Percentiles rank a stretch among this genome's conserved stretches.
These are phyloP conservation scores for Tychaedon coryphoeus DNA, from an alignment of 2,113 vertebrate species.

Conservation along the genomic window DNA sequence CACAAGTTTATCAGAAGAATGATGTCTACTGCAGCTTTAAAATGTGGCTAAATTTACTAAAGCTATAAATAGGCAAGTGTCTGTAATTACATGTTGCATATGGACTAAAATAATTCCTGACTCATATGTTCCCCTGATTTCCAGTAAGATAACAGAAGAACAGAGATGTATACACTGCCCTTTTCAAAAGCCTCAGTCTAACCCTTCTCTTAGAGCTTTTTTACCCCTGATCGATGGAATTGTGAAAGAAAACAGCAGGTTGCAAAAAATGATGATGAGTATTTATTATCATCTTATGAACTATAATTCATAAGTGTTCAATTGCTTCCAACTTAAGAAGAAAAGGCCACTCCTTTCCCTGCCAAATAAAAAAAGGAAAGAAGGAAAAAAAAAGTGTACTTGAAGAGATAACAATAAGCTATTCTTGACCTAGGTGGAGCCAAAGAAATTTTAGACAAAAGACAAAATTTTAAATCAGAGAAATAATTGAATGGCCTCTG, in stretches of 20 bases:
- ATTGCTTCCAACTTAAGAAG: background rate
- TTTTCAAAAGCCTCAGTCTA: background rate
- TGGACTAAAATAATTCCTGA: background rate
- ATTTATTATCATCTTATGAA: background rate
- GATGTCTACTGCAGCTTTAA: background rate
- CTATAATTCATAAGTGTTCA: background rate
- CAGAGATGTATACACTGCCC: background rate
- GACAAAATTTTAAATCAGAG: constrained; percentile 17
- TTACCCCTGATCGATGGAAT: background rate
- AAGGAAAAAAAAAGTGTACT: background rate
- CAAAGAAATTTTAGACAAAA: constrained; percentile 21
- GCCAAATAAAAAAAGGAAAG: background rate
- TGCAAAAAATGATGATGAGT: background rate
- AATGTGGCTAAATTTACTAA: background rate
- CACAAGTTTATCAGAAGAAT: background rate
- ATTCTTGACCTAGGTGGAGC: constrained; percentile 8
- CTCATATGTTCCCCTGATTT: background rate
- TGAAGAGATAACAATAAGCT: background rate
- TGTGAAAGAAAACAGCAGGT: background rate
- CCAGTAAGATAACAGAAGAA: background rate
- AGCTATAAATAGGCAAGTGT: background rate
- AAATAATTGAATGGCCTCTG: constrained; percentile 60
- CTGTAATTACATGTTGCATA: background rate
- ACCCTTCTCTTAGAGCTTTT: background rate
- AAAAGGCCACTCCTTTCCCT: rapidly evolving